A percentile compares a stretch with the other conserved stretches of the same genome.
phyloP scores from a whole-genome alignment of 1,140 invertebrate genomes.

The Rhyzopertha dominica region DNA sequence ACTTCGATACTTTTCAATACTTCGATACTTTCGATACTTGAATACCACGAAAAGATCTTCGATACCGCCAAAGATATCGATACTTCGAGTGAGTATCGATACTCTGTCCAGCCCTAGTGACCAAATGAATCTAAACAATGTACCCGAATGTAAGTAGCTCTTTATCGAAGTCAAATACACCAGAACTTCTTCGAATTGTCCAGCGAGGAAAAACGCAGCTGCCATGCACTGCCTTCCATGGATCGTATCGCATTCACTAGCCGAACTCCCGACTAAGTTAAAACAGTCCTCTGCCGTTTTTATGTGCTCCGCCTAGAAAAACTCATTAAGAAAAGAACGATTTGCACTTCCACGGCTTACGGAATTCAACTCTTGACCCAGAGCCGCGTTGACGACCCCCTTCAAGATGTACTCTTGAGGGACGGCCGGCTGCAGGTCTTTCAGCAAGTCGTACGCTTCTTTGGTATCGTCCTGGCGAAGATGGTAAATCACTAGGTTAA shows the following conservation, averaged over 20 bases:
- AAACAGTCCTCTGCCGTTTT: constrained; percentile 96
- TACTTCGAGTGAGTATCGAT: too few species aligned
- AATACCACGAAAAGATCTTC: too few species aligned
- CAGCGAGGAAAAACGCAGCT: constrained; percentile 88
- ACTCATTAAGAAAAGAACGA: constrained; percentile 4
- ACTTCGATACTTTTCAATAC: too few species aligned
- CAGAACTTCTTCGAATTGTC: constrained; percentile 94
- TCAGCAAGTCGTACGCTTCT: constrained; percentile 87
- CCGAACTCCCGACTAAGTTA: constrained; percentile 91
- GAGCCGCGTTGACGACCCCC: constrained; percentile 88
- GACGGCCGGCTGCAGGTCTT: constrained; percentile 87
- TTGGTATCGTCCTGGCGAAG: constrained; percentile 85
- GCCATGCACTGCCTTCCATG: constrained; percentile 96
- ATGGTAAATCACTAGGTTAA: constrained; percentile 95
- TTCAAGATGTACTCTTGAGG: constrained; percentile 97
- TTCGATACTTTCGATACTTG: too few species aligned
- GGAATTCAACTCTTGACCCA: constrained; percentile 88
- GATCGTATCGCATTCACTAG: constrained; percentile 92
- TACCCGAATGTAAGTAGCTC: constrained; percentile 61
- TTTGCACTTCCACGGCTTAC: constrained; percentile 57
- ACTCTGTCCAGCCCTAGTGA: too few species aligned
- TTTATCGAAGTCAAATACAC: constrained; percentile 97
- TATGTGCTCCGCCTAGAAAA: constrained; percentile 79
- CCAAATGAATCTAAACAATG: background rate
- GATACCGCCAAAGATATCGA: too few species aligned